phyloP scores from a whole-genome alignment of 2,113 vertebrate genomes.

The Syngnathus floridae region DNA sequence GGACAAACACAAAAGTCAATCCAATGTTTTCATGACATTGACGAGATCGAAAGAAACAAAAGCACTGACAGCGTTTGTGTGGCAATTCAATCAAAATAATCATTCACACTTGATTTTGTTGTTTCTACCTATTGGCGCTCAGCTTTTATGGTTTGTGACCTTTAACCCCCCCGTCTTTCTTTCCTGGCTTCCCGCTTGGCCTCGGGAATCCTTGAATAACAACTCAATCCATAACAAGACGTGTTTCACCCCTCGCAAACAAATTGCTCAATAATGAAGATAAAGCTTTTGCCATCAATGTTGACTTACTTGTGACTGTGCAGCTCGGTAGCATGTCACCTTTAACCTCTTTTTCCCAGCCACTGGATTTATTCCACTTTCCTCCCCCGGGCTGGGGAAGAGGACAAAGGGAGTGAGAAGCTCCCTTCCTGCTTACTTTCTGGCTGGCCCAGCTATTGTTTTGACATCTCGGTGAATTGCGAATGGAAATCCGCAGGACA shows the following conservation, averaged over 20 bases:
- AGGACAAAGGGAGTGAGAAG: constrained; percentile 1
- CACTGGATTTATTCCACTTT: not conserved
- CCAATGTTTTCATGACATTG: too few species aligned
- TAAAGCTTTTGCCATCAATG: not conserved
- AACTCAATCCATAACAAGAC: not conserved
- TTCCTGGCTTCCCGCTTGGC: too few species aligned
- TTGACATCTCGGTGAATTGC: constrained; percentile 17
- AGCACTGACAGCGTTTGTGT: too few species aligned
- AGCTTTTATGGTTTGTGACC: too few species aligned
- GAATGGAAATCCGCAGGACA: constrained; percentile 19
- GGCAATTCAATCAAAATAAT: too few species aligned
- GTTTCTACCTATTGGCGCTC: too few species aligned
- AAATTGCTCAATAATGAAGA: not conserved
- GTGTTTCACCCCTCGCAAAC: not conserved
- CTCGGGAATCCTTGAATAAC: not conserved
- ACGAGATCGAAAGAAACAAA: too few species aligned
- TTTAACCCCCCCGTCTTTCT: too few species aligned
- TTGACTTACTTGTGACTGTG: constrained; percentile 4
- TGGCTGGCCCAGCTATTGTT: constrained; percentile 45
- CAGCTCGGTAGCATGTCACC: constrained; percentile 20
- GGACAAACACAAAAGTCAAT: not conserved
- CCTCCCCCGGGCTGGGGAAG: not conserved
- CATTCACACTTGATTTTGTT: too few species aligned
- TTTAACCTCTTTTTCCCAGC: constrained; percentile 12
- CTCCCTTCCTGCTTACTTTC: constrained; percentile 40